Evolutionary conservation across 2,113 vertebrate species (phyloP), one percentile per base, ranked within the genome.

Genomic region (Polyodon spathula): DNA sequence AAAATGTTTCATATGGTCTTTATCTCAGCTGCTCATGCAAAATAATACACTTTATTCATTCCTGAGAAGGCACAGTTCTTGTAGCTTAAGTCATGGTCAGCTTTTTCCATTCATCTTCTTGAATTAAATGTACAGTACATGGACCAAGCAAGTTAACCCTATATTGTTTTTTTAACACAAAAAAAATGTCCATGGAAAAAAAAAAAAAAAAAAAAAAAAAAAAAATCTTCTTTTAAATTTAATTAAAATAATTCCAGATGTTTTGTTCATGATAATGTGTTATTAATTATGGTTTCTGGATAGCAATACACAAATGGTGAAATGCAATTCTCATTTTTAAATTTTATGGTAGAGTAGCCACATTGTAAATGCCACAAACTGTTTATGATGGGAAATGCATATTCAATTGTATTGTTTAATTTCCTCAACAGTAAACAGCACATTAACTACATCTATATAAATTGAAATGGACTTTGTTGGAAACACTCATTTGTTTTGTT

Each of bases 241-340:
- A n/a, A n/a, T n/a, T n/a, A n/a, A n/a, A n/a, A n/a, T n/a, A n/a
- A 56, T 58, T 52, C 77, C 83, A 86, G 81, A 84, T 86, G 83
- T 85, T 86, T 74, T 79, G 74, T 79, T 78, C 79, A 75, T 76
- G 74, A 74, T 86, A 82, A 85, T 86, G 82, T 80, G 73, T 80
- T 84, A 84, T 85, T 86, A 85, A 85, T 86, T 74, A 81, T 78
- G 70, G 15, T 68, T 76, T 74, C 75, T 68, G 64, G 76, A 79
- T 78, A 83, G 76, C 67, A 67, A 84, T 77, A 73, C 73, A 73
- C 78, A 72, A 74, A 76, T 65, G 50, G 62, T 68, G 68, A 67
- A 71, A 67, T 78, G 71, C 54, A 74, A 78, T 75, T 64, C 74
- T 73, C 70, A 71, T 68, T 63, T 68, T 66, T 73, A 68, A 66